These are phyloP conservation scores for Saturnia pavonia DNA, from an alignment of 2,888 invertebrate species.

Conservation along the genomic window DNA sequence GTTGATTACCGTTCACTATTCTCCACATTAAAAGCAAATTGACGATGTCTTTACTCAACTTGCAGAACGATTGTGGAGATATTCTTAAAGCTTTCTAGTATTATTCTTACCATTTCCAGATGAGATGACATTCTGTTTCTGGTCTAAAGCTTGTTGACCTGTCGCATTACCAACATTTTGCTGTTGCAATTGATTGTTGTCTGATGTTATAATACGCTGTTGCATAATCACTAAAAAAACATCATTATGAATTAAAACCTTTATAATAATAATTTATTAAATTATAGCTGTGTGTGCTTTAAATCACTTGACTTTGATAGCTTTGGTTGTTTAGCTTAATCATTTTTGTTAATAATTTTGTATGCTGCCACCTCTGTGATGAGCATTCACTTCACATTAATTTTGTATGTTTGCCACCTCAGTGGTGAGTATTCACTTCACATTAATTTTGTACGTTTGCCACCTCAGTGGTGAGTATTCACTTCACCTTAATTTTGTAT, in stretches of 20 bases:
- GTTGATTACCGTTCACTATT: conserved; percentile 46
- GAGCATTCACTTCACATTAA: no score
- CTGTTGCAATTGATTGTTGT: conserved; percentile 56
- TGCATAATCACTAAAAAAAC: conserved; percentile 65
- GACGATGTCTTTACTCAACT: conserved; percentile 62
- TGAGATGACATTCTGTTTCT: conserved; percentile 57
- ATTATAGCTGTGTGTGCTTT: background rate
- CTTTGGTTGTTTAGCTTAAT: no score
- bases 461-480: no score
- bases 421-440: no score
- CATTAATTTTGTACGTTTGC: no score
- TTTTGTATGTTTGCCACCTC: no score
- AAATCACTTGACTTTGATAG: background rate
- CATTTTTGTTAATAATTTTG: no score
- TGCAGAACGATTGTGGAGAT: conserved; percentile 74
- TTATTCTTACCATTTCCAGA: conserved; percentile 53
- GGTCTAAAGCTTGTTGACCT: conserved; percentile 58
- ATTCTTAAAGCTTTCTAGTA: background rate
- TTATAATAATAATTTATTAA: background rate
- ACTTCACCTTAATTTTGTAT: no score
- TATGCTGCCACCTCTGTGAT: no score
- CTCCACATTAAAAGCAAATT: conserved; percentile 75
- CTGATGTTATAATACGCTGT: conserved; percentile 61
- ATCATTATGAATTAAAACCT: background rate
- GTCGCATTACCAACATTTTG: conserved; percentile 50